A percentile compares a stretch with the other conserved stretches of the same genome.
Evolutionary conservation across 2,888 invertebrate genomes (phyloP).

Genomic region (Diploptera punctata): DNA sequence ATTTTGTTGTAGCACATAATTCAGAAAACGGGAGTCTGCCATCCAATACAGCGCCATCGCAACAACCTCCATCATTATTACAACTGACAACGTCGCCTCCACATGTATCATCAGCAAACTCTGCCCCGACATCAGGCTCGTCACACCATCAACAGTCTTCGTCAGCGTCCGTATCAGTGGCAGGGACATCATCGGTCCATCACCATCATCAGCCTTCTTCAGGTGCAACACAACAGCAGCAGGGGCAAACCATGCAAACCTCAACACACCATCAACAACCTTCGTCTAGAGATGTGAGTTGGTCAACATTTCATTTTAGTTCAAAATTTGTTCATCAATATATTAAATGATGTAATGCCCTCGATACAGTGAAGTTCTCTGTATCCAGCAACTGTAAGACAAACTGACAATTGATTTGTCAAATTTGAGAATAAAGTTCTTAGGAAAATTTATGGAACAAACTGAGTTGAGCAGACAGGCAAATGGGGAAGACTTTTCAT

Average conservation of each 20-base stretch:
- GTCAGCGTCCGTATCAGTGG: slow-evolving; percentile 11
- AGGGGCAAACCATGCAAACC: background rate
- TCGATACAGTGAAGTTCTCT: too few relatives aligned
- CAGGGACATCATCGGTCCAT: background rate
- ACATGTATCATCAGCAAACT: slow-evolving; percentile 35
- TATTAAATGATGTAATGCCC: too few relatives aligned
- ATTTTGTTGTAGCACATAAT: slow-evolving; percentile 56
- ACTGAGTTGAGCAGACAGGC: too few relatives aligned
- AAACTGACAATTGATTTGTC: too few relatives aligned
- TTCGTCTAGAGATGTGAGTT: slow-evolving; percentile 23
- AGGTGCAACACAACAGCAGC: slow-evolving; percentile 6
- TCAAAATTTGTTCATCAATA: too few relatives aligned
- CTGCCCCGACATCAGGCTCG: background rate
- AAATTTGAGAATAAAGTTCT: too few relatives aligned
- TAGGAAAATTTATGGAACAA: too few relatives aligned
- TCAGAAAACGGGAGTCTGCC: slow-evolving; percentile 53
- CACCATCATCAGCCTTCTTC: slow-evolving; percentile 9
- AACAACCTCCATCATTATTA: slow-evolving; percentile 40
- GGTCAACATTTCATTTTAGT: too few relatives aligned
- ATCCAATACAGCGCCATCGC: slow-evolving; percentile 37
- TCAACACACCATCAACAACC: slow-evolving; percentile 4
- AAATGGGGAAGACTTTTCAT: too few relatives aligned
- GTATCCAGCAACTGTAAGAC: too few relatives aligned
- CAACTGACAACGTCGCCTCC: slow-evolving; percentile 44
- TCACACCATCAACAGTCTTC: slow-evolving; percentile 24